These are phyloP conservation scores for Scolopax mira DNA, from an alignment of 2,113 vertebrate species.

Conservation along the genomic window DNA sequence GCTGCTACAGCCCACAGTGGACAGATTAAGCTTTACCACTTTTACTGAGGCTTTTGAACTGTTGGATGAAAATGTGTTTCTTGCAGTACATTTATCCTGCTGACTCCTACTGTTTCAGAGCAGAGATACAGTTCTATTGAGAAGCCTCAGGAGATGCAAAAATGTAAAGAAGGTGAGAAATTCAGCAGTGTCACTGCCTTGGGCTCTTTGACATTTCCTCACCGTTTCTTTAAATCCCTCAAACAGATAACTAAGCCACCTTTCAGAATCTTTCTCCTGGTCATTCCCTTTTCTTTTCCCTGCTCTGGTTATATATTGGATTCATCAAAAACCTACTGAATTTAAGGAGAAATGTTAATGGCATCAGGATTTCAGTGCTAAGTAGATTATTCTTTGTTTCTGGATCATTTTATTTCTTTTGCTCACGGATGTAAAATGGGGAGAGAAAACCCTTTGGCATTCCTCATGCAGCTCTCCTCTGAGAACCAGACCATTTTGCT, in stretches of 20 bases:
- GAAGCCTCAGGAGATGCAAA: slow-evolving; percentile 23
- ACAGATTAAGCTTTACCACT: slow-evolving; percentile 53
- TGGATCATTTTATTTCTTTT: not conserved
- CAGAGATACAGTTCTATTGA: slow-evolving; percentile 41
- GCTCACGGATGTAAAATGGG: not conserved
- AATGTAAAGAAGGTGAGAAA: not conserved
- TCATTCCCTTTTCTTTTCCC: not conserved
- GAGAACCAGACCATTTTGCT: not conserved
- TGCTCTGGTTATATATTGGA: not conserved
- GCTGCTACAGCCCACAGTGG: slow-evolving; percentile 27
- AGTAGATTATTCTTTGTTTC: not conserved
- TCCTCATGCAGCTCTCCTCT: not conserved
- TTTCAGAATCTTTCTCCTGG: not conserved
- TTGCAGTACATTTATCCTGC: slow-evolving; percentile 49
- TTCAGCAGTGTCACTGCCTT: not conserved
- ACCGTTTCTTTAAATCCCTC: not conserved
- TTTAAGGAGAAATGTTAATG: not conserved
- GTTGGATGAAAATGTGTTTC: slow-evolving; percentile 34
- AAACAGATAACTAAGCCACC: not conserved
- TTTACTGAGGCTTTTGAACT: slow-evolving; percentile 57
- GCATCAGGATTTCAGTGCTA: not conserved
- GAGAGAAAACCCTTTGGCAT: not conserved
- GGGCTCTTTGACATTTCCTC: not conserved
- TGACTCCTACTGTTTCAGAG: slow-evolving; percentile 62
- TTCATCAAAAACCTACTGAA: not conserved